phyloP scores from a whole-genome alignment of 2,113 vertebrate species.

The Dryoscopus gambensis region DNA sequence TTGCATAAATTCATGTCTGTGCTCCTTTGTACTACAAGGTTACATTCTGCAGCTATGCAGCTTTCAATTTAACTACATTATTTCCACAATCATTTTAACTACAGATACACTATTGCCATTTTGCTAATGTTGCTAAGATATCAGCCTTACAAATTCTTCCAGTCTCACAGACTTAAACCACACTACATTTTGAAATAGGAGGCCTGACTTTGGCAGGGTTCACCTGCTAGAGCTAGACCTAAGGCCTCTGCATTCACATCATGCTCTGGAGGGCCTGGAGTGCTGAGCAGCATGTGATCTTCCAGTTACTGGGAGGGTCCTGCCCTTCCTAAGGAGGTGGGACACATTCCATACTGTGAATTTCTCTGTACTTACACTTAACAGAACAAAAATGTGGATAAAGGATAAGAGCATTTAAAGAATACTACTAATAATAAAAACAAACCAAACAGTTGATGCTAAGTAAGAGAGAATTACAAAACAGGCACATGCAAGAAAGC shows the following conservation, averaged over 20 bases:
- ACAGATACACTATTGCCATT: background rate
- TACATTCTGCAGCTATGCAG: background rate
- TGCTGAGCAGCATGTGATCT: background rate
- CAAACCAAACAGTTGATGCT: background rate
- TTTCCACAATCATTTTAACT: background rate
- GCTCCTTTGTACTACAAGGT: background rate
- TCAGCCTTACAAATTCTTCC: background rate
- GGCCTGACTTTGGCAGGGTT: background rate
- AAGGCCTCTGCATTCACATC: background rate
- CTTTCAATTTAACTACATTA: background rate
- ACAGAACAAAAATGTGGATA: background rate
- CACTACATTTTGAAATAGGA: background rate
- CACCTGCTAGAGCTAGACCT: background rate
- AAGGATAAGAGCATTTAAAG: background rate
- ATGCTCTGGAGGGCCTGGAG: background rate
- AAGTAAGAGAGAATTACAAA: background rate
- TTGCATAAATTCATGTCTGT: background rate
- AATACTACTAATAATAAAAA: background rate
- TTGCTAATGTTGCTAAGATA: background rate
- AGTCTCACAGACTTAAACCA: background rate
- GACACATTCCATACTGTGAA: background rate
- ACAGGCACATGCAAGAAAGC: background rate
- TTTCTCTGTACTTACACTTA: background rate
- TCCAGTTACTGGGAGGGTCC: background rate
- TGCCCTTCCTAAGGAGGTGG: background rate